Conservation (phyloP, 2,113 vertebrate genomes). For the Vidua macroura region DNA sequence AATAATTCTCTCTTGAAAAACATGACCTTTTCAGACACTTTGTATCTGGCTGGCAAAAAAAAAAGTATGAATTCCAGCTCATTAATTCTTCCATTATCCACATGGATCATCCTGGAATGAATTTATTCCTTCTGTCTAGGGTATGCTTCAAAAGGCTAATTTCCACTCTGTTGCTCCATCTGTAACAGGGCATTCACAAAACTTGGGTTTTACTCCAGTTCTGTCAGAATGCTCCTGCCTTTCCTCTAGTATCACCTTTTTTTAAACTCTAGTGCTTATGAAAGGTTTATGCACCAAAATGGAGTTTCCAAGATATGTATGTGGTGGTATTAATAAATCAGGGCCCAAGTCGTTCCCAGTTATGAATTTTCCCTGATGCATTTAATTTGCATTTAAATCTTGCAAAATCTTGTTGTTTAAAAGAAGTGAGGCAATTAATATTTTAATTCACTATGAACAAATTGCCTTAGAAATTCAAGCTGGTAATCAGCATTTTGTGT, state of each 20-base stretch:
- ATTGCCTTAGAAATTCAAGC: background rate
- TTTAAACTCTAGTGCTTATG: background rate
- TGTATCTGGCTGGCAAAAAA: background rate
- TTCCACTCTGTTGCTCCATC: background rate
- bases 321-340: background rate
- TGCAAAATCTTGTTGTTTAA: background rate
- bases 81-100: background rate
- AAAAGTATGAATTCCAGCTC: background rate
- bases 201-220: background rate
- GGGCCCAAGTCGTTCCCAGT: background rate
- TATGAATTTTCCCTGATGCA: background rate
- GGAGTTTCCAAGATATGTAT: background rate
- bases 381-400: conserved; percentile 13
- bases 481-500: background rate
- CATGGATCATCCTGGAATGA: background rate
- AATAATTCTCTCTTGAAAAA: background rate
- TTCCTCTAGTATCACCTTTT: background rate
- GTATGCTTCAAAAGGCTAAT: background rate
- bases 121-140: background rate
- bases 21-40: background rate
- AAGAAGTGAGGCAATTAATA: background rate
- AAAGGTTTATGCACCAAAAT: background rate
- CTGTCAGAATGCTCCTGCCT: background rate
- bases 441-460: background rate
- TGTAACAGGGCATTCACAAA: background rate